A percentile compares a stretch with the other conserved stretches of the same genome.
Evolutionary conservation across 2,113 vertebrate species (phyloP).

Genomic region (Grantiella picta): DNA sequence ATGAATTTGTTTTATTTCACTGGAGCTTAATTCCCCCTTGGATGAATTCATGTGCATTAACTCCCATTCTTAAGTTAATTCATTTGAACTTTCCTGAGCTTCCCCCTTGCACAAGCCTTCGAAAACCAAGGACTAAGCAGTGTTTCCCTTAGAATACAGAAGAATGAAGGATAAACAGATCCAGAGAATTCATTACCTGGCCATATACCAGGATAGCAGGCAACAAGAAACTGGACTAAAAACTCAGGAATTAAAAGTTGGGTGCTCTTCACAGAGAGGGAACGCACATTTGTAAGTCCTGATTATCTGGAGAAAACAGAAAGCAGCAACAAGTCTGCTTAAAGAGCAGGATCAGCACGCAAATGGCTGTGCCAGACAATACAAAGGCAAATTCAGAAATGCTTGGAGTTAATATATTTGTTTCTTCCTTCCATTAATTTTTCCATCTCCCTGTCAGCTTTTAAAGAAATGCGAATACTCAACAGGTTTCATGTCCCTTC

Average conservation of each 20-base stretch:
- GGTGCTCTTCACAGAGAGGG: neutral
- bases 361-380: neutral
- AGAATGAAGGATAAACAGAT: neutral
- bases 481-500: neutral
- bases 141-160: neutral
- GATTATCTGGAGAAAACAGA: neutral
- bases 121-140: neutral
- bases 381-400: neutral
- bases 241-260: neutral
- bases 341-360: neutral
- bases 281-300: neutral
- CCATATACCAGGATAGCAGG: neutral
- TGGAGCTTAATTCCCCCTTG: constrained; percentile 4
- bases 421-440: neutral
- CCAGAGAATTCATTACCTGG: neutral
- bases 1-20: constrained; percentile 16
- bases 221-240: neutral
- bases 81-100: constrained; percentile 1
- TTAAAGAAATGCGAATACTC: neutral
- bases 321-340: neutral
- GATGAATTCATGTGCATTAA: constrained; percentile 9
- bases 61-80: neutral
- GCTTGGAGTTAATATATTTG: neutral
- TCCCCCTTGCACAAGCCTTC: neutral
- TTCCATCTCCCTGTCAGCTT: neutral